Evolutionary conservation across 2,113 vertebrate genomes (phyloP).

Genomic region (Megaceryle torquata): DNA sequence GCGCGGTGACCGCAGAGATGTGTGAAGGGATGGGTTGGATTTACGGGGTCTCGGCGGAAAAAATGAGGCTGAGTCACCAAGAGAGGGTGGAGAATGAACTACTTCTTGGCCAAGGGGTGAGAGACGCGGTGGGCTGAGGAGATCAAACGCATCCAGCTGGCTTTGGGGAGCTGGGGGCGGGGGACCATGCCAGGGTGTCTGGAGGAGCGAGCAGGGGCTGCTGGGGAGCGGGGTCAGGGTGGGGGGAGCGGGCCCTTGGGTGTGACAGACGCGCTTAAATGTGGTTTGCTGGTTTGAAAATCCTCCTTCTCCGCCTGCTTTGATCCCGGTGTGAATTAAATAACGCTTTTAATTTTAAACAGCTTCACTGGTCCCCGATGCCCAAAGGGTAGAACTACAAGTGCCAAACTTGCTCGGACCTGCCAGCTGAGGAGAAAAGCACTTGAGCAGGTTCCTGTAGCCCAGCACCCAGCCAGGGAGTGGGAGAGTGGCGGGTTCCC

Average conservation of each 20-base stretch:
- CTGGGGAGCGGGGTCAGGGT: neutral
- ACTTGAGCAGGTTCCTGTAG: conserved; percentile 28
- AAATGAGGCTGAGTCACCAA: neutral
- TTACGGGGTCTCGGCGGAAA: neutral
- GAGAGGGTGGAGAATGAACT: neutral
- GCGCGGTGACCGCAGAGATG: neutral
- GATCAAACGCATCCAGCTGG: neutral
- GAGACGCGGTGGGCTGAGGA: neutral
- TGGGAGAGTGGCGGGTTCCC: neutral
- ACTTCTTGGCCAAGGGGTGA: neutral
- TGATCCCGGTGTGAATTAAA: conserved; percentile 53
- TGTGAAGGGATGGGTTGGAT: neutral
- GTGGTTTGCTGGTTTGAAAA: conserved; percentile 39
- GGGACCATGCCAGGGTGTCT: neutral
- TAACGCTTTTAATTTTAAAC: conserved; percentile 37
- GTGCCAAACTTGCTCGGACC: neutral
- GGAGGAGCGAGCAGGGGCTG: neutral
- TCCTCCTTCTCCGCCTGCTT: neutral
- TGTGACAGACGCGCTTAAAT: neutral
- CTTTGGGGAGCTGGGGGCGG: neutral
- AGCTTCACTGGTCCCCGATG: conserved; percentile 11
- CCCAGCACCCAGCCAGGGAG: neutral
- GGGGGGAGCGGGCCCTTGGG: neutral
- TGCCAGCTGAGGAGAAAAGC: conserved; percentile 20
- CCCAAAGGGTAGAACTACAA: conserved; percentile 35